Evolutionary conservation across 2,888 invertebrate genomes (phyloP), one percentile per base, ranked within the genome.

Genomic region (Helicoverpa assulta): DNA sequence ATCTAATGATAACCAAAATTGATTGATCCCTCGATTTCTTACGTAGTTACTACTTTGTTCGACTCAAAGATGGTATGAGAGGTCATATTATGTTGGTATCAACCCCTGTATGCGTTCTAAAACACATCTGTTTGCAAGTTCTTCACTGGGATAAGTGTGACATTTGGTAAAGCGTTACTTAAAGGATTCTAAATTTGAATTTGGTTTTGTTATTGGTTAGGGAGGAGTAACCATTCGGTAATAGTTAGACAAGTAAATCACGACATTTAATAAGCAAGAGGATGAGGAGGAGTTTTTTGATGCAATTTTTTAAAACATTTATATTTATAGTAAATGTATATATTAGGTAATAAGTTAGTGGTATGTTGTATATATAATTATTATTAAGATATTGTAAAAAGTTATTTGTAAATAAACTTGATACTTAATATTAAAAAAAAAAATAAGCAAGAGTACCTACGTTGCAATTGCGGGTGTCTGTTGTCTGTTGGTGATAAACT

Each of bases 141-240:
- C 89, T 89, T 88, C 86, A 90, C 88, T 89, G 88, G 85, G 86
- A 89, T 71, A 81, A 80, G 78, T 89, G 86, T 91, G 90, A 93
- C 93, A 94, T 94, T 94, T 93, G 92, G 91, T 90, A 91, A 91
- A 93, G 89, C 85, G 87, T 74, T 86, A 81, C 82, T 89, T 91
- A 86, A 92, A 89, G 83, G 88, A 82, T 88, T 88, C 91, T 90
- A 89, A 89, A 93, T 91, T 87, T 80, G 80, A 75, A 80, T 85
- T 43, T 52, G 43, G 53, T 88, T 85, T 26, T 76, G 76, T 55
- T 53, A 54, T 26, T 51, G 18, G 78, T 80, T 64, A 51, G 50
- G 54, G 26, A 51, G 50, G 54, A 4, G 51, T 59, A 16, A 64
- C 18, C 51, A 50, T 55, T 43, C 0, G 26, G 51, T 53, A 18